These are phyloP conservation scores for Alca torda DNA, from an alignment of 2,797 vertebrate genomes.

Conservation along the genomic window DNA sequence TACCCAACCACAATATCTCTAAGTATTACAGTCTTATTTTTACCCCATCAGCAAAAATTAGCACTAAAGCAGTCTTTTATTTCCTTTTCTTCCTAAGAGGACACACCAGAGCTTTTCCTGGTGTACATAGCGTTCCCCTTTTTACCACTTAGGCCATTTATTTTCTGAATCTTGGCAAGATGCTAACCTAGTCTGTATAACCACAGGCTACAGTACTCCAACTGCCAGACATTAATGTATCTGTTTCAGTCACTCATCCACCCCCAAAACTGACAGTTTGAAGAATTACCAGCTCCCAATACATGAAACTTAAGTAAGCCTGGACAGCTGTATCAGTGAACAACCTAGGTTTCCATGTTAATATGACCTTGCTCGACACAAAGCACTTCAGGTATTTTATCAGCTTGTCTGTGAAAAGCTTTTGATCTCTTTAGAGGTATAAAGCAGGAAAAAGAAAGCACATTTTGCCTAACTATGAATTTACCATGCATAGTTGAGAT, in stretches of 20 bases:
- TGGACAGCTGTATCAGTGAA: slow-evolving; percentile 21
- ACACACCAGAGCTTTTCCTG: neutral
- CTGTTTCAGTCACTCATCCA: slow-evolving; percentile 57
- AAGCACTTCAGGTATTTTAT: slow-evolving; percentile 2
- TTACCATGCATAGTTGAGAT: neutral
- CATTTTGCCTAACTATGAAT: neutral
- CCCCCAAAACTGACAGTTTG: slow-evolving; percentile 29
- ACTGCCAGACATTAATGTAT: slow-evolving; percentile 40
- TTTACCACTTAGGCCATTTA: neutral
- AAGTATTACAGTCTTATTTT: neutral
- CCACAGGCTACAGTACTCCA: slow-evolving; percentile 23
- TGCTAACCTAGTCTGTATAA: slow-evolving; percentile 1
- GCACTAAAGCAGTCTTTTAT: neutral
- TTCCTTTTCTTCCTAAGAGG: neutral
- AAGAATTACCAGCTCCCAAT: slow-evolving; percentile 40
- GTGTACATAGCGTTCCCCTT: neutral
- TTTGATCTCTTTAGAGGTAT: neutral
- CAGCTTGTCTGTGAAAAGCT: neutral
- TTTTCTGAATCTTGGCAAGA: slow-evolving; percentile 33
- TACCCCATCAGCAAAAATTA: neutral
- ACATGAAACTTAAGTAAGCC: slow-evolving; percentile 35
- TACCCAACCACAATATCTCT: neutral
- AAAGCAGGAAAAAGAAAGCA: neutral
- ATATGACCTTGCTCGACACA: neutral
- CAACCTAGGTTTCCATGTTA: slow-evolving; percentile 17